phyloP scores from a whole-genome alignment of 2,888 invertebrate species.

The Pristionchus exspectatus region DNA sequence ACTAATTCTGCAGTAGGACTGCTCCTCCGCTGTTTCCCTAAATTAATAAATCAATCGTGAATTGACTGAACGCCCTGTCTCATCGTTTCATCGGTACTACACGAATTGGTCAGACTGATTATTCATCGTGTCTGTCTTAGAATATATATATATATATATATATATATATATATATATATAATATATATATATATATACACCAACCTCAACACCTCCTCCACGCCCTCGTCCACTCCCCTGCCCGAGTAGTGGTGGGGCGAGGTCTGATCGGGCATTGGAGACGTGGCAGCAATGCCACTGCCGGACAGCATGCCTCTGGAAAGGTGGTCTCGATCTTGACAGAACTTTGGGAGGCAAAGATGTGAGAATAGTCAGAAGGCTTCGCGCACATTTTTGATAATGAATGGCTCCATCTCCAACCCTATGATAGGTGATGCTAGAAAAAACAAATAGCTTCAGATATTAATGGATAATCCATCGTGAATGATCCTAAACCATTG shows the following conservation, averaged over 20 bases:
- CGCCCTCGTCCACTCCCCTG: constrained; percentile 44
- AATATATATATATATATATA: too few relatives aligned
- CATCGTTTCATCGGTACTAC: too few relatives aligned
- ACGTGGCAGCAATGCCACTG: not conserved
- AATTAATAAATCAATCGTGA: not conserved
- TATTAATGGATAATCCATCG: too few relatives aligned
- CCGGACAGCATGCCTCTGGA: constrained; percentile 36
- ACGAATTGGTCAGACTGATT: too few relatives aligned
- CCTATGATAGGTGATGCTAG: too few relatives aligned
- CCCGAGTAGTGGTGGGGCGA: constrained; percentile 49
- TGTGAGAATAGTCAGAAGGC: too few relatives aligned
- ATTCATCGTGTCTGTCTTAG: not conserved
- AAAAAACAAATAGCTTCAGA: too few relatives aligned
- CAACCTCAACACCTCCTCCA: constrained; percentile 50
- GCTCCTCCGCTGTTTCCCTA: too few relatives aligned
- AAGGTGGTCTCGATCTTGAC: not conserved
- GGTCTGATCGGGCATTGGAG: constrained; percentile 49
- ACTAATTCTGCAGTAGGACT: not conserved
- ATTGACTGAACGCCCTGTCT: not conserved
- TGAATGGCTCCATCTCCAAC: too few relatives aligned
- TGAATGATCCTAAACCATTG: too few relatives aligned
- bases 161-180: too few relatives aligned
- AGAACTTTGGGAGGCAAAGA: not conserved
- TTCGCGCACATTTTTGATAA: too few relatives aligned
- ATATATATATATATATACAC: constrained; percentile 11